A percentile compares a stretch with the other conserved stretches of the same genome.
Evolutionary conservation across 37 sponge, comb jelly and placozoan genomes (phyloP).

Genomic region (Beroe forskalii): DNA sequence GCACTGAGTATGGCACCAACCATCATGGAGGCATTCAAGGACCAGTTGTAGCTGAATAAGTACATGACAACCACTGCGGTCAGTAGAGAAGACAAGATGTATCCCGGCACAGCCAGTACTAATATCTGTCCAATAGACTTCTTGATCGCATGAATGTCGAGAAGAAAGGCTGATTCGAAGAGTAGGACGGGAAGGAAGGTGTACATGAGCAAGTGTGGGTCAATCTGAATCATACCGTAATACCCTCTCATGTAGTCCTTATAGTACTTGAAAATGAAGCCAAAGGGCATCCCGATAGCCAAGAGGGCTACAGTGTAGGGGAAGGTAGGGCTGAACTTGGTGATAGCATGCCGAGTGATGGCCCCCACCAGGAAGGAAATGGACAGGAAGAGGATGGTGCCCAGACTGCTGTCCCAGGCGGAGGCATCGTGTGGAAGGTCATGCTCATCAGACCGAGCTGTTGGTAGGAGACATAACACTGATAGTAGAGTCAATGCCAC

Average conservation of each 20-base stretch:
- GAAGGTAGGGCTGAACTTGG: slow-evolving; percentile 66
- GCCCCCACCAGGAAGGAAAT: slow-evolving; percentile 23
- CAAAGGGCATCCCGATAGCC: slow-evolving; percentile 74
- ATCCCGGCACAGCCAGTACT: slow-evolving; percentile 83
- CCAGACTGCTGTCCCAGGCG: slow-evolving; percentile 9
- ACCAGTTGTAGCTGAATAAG: slow-evolving; percentile 88
- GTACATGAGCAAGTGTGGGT: slow-evolving; percentile 84
- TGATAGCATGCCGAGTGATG: neutral
- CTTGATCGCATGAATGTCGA: slow-evolving; percentile 93
- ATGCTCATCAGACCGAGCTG: neutral
- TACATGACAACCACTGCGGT: slow-evolving; percentile 78
- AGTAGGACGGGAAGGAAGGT: slow-evolving; percentile 88
- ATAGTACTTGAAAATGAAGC: slow-evolving; percentile 50
- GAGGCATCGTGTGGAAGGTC: neutral
- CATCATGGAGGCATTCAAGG: slow-evolving; percentile 77
- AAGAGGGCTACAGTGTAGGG: slow-evolving; percentile 91
- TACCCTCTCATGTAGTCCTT: slow-evolving; percentile 65
- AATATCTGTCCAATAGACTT: slow-evolving; percentile 82
- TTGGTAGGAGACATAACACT: too few species aligned
- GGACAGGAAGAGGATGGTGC: slow-evolving; percentile 27
- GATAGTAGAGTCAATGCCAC: too few species aligned
- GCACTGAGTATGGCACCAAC: slow-evolving; percentile 90
- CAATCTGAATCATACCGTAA: slow-evolving; percentile 73
- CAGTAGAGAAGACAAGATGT: slow-evolving; percentile 70
- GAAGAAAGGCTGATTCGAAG: slow-evolving; percentile 90